Evolutionary conservation across 2,113 vertebrate species (phyloP), one percentile per base, ranked within the genome.

Genomic region (Misgurnus mizolepis): DNA sequence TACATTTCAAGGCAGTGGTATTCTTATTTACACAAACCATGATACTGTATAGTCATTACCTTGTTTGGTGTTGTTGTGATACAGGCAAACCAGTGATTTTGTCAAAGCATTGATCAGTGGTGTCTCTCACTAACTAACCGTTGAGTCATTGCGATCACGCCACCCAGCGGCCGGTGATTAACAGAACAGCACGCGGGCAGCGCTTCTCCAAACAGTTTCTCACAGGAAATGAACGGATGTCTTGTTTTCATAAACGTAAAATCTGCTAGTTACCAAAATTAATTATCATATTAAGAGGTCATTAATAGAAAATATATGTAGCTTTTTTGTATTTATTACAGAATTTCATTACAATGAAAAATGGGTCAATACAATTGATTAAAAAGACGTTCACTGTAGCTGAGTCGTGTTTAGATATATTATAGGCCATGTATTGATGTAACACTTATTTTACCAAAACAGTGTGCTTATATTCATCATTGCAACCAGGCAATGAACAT

Each of bases 401-500:
- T 58, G 17, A 18, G 55, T n/a, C n/a, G 55, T 18, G 14, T 58
- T 58, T 58, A 58, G 17, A 58, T 58, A 58, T 5, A 53, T 53
- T 5, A 14, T 12, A 53, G 9, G 12, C 50, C 15, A 15, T 53
- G 50, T 14, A 53, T 53, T 53, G 15, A 53, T 14, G 14, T 43
- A 47, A 61, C 43, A 22, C 18, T 34, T 34, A 34, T 34, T 34
- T 34, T 34, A 34, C 27, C 27, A 34, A 34, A 34, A 34, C 27
- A 34, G 27, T 3, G 27, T 34, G 27, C 27, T 34, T 34, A 34
- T 34, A 34, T 34, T 34, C 3, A 34, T 75, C 69, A 83, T 66
- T 86, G 84, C 86, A 87, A 76, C 83, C 83, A 87, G 82, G 86
- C 84, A 84, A 83, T 78, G 73, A 71, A 49, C 75, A 15, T 43